Evolutionary conservation across 2,888 invertebrate species (phyloP), one percentile per base, ranked within the genome.

Genomic region (Ditula angustiorana): DNA sequence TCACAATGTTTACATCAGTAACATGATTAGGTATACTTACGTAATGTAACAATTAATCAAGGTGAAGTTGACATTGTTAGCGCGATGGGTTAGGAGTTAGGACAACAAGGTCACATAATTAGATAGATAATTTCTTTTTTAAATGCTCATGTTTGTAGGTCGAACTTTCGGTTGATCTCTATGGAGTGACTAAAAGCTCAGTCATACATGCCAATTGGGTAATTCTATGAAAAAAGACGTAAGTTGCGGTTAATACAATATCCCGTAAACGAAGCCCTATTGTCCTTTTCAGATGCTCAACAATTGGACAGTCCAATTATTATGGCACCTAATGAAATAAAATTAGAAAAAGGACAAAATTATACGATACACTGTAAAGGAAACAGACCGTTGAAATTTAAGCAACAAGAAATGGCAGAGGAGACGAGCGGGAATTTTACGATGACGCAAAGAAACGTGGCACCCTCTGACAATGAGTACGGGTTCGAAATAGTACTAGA

Each of bases 401-500:
- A 74, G 69, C 87, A 87, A 76, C 89, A 92, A 80, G 82, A 86
- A 60, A 71, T 79, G 70, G 78, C 82, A 35, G 89, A 91, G 76
- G 87, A 87, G 68, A 69, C 75, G 33, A 73, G 76, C 47, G 82
- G 77, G 65, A 67, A 69, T 21, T 86, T 86, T 76, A 59, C 35
- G 44, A 78, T 67, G 68, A 56, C 53, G 13, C 58, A 69, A 63
- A 77, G 76, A 69, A 73, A 78, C 44, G 65, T 73, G 24, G 61
- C 63, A 5, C 70, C 71, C 37, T 61, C 77, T 33, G 81, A 82
- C 33, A 72, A 72, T 26, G 78, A 79, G 41, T 84, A 85, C 69
- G 76, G 82, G 61, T 94, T 86, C 74, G 91, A 93, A 69, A 82
- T 88, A 49, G 81, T 82, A 58, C 80, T 95, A 30, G 82, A 91